phyloP scores from a whole-genome alignment of 2,888 invertebrate species.

The Eristalis pertinax region DNA sequence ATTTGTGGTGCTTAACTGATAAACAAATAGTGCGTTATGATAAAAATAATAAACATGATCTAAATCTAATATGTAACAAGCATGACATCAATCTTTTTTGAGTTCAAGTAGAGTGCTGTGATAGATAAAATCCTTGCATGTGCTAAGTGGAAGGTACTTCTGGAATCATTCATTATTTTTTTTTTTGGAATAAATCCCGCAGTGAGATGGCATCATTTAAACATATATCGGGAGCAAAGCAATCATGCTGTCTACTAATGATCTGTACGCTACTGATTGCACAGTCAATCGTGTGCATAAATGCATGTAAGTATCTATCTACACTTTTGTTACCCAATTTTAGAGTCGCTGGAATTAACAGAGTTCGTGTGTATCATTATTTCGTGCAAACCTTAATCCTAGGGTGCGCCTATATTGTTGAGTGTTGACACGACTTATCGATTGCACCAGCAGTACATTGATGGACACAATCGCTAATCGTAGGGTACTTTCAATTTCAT shows the following conservation, averaged over 20 bases:
- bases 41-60: neutral
- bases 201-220: neutral
- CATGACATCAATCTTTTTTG: conserved; percentile 66
- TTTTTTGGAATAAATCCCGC: neutral
- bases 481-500: neutral
- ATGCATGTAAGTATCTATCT: neutral
- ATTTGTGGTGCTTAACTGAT: neutral
- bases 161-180: neutral
- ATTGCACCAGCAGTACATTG: neutral
- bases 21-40: neutral
- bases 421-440: neutral
- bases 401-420: neutral
- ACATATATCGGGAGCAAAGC: neutral
- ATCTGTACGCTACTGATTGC: neutral
- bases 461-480: neutral
- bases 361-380: neutral
- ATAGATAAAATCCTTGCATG: conserved; percentile 18
- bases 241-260: neutral
- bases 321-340: neutral
- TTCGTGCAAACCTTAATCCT: neutral
- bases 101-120: conserved; percentile 48
- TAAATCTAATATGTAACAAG: conserved; percentile 29
- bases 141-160: conserved; percentile 46
- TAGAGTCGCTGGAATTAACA: too few species aligned
- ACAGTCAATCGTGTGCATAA: neutral